Conservation (phyloP, 2,797 vertebrate genomes). For the Hafferia zeledoni region DNA sequence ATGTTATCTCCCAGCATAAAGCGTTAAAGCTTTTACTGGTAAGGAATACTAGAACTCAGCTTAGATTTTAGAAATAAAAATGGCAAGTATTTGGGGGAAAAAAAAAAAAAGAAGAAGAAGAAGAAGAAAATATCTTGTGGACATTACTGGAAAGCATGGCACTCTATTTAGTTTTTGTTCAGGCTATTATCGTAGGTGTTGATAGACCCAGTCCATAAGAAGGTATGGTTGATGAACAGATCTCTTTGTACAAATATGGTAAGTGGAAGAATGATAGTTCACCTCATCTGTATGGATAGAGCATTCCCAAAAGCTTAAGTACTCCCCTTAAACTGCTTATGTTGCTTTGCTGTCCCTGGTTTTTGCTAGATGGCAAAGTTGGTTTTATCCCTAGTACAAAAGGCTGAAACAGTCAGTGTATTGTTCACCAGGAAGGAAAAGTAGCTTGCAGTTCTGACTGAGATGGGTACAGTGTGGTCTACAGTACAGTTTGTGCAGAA, state of each 20-base stretch:
- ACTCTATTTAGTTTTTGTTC: background rate
- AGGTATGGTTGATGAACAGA: background rate
- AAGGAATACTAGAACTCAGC: background rate
- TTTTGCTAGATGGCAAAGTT: background rate
- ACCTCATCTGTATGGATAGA: background rate
- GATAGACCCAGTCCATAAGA: background rate
- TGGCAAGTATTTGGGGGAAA: background rate
- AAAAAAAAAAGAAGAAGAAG: no score
- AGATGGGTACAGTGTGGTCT: background rate
- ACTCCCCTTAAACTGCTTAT: background rate
- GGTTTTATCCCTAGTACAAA: background rate
- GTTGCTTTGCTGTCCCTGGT: background rate
- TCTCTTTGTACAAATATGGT: background rate
- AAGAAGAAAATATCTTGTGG: background rate
- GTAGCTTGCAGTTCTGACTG: background rate
- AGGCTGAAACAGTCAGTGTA: background rate
- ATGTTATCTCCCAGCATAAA: background rate
- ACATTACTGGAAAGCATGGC: background rate
- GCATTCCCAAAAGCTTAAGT: background rate
- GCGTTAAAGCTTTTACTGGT: background rate
- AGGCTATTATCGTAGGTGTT: background rate
- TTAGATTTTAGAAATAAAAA: background rate
- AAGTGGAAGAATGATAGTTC: background rate
- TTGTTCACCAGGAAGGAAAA: background rate
- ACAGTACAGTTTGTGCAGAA: background rate